Conservation (phyloP, 2,888 invertebrate genomes). For the Spodoptera exigua region DNA sequence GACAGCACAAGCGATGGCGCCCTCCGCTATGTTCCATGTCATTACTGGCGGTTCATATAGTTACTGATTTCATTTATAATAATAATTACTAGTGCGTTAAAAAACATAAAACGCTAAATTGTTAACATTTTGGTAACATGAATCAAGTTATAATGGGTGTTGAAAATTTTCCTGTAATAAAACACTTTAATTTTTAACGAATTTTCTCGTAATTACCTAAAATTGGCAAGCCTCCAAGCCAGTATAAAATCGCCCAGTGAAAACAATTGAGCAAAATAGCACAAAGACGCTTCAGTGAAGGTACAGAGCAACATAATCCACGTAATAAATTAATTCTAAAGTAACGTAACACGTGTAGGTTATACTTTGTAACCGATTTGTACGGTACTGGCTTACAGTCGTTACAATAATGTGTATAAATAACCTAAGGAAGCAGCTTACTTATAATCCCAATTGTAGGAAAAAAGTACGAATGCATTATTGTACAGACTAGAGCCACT, state of each 20-base stretch:
- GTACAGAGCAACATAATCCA: constrained; percentile 47
- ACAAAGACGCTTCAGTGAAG: constrained; percentile 49
- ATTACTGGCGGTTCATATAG: constrained; percentile 5
- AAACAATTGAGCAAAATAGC: constrained; percentile 45
- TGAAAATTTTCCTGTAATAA: too few relatives aligned
- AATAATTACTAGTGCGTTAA: neutral
- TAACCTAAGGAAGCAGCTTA: too few relatives aligned
- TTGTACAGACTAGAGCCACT: too few relatives aligned
- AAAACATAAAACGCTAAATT: neutral
- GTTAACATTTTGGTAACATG: too few relatives aligned
- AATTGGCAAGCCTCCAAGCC: too few relatives aligned
- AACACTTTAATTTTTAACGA: too few relatives aligned
- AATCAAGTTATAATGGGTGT: too few relatives aligned
- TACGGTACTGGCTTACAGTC: constrained; percentile 11
- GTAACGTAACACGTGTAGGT: constrained; percentile 36
- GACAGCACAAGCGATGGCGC: constrained; percentile 43
- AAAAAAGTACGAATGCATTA: too few relatives aligned
- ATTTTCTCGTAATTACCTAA: too few relatives aligned
- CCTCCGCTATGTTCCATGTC: constrained; percentile 24
- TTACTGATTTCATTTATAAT: too few relatives aligned
- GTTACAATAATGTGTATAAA: constrained; percentile 14
- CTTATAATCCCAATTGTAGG: too few relatives aligned
- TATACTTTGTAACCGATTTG: constrained; percentile 25
- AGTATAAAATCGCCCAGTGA: constrained; percentile 29
- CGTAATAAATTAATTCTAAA: constrained; percentile 47